Percentiles rank a stretch among this genome's conserved stretches.
phyloP scores from a whole-genome alignment of 2,113 vertebrate genomes.

The Amphiprion ocellaris region DNA sequence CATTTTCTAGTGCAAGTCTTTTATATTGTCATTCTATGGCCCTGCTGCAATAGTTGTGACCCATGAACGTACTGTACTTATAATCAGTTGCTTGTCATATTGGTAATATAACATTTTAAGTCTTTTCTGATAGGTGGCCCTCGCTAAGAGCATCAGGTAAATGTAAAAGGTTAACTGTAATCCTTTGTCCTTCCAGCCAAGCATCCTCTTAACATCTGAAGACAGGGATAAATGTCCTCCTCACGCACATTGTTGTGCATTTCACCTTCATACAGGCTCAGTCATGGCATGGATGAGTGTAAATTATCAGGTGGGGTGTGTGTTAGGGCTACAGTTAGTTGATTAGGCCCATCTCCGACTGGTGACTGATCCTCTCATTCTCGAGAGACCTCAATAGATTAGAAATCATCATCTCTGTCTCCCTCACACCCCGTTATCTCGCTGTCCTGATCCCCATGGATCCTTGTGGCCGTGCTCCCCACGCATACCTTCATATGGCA shows the following conservation, averaged over 20 bases:
- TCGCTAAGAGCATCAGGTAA: conserved; percentile 41
- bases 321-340: conserved; percentile 56
- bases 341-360: conserved; percentile 52
- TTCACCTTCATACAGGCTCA: conserved; percentile 63
- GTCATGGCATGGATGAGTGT: conserved; percentile 41
- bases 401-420: conserved; percentile 64
- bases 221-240: conserved; percentile 58
- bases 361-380: conserved; percentile 61
- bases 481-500: conserved; percentile 46
- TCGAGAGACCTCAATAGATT: conserved; percentile 55
- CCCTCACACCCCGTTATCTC: conserved; percentile 18
- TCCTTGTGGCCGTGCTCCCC: conserved; percentile 13
- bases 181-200: conserved; percentile 59
- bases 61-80: conserved; percentile 42
- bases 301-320: conserved; percentile 52
- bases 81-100: conserved; percentile 49
- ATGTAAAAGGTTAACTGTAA: conserved; percentile 63
- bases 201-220: conserved; percentile 49
- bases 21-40: conserved; percentile 32
- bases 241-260: conserved; percentile 32
- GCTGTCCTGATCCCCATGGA: conserved; percentile 16
- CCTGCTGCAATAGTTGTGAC: conserved; percentile 27
- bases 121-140: conserved; percentile 27
- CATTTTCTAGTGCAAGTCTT: conserved; percentile 43
- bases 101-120: conserved; percentile 44